Conservation (phyloP, 2,113 vertebrate genomes). For the Python bivittatus region DNA sequence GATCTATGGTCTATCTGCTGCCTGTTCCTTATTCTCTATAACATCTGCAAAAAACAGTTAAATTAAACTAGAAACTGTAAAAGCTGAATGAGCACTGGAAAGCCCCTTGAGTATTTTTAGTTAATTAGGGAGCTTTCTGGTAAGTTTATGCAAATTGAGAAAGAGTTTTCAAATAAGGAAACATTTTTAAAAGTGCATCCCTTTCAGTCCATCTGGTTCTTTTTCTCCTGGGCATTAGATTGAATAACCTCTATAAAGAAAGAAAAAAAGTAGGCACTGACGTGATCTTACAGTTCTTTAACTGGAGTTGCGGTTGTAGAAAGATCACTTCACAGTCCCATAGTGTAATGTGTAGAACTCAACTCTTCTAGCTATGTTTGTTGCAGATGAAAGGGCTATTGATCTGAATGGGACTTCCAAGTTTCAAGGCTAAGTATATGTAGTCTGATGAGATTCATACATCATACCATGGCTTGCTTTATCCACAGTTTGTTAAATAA, state of each 20-base stretch:
- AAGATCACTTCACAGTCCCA: background rate
- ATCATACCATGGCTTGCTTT: background rate
- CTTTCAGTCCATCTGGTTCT: slow-evolving; percentile 35
- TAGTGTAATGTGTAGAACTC: background rate
- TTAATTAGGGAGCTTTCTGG: slow-evolving; percentile 58
- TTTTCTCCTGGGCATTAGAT: background rate
- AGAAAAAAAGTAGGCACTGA: background rate
- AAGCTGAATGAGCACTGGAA: slow-evolving; percentile 57
- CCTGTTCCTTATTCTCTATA: background rate
- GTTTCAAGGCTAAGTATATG: background rate
- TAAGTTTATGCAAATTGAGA: slow-evolving; percentile 58
- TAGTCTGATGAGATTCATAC: background rate
- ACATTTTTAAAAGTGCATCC: slow-evolving; percentile 19
- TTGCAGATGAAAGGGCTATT: background rate
- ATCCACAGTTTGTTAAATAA: background rate
- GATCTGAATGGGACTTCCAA: background rate
- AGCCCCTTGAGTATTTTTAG: slow-evolving; percentile 63
- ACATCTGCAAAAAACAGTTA: slow-evolving; percentile 9
- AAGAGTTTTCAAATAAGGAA: slow-evolving; percentile 26
- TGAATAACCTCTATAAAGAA: background rate
- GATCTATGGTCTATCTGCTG: background rate
- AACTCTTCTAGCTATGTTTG: background rate
- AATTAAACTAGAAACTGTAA: slow-evolving; percentile 35
- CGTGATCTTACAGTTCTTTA: background rate
- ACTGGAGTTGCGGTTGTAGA: background rate